These are phyloP conservation scores for Diplazon laetatorius DNA, from an alignment of 2,888 invertebrate species.

Conservation along the genomic window DNA sequence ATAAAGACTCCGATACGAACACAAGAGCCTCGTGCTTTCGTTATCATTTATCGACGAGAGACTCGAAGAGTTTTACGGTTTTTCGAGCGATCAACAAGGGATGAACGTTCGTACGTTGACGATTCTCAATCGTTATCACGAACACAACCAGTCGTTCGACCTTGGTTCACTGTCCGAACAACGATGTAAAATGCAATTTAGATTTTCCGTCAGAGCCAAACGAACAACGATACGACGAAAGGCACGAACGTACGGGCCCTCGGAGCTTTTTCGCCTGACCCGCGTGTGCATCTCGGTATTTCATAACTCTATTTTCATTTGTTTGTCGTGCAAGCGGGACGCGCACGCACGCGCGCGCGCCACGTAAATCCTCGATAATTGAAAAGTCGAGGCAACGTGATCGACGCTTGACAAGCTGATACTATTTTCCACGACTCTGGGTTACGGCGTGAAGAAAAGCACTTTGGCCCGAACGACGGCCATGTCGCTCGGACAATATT, in stretches of 20 bases:
- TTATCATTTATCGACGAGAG: constrained; percentile 35
- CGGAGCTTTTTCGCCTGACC: not conserved
- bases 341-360: not conserved
- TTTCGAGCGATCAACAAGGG: constrained; percentile 1
- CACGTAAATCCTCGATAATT: constrained; percentile 24
- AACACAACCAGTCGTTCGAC: not conserved
- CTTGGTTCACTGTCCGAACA: not conserved
- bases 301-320: constrained; percentile 1
- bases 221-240: constrained; percentile 27
- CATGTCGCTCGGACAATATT: not conserved
- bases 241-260: not conserved
- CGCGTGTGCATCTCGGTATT: not conserved
- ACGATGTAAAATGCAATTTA: constrained; percentile 35
- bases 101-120: not conserved
- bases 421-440: not conserved
- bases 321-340: too few species aligned
- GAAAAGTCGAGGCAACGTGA: constrained; percentile 34
- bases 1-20: too few species aligned
- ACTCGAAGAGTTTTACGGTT: constrained; percentile 21
- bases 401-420: constrained; percentile 23
- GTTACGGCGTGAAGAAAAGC: not conserved
- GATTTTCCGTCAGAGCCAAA: constrained; percentile 25
- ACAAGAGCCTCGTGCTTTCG: not conserved
- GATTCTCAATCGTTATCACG: constrained; percentile 27
- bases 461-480: not conserved